phyloP scores from a whole-genome alignment of 1,140 invertebrate genomes.

The Calephelis virginiensis region DNA sequence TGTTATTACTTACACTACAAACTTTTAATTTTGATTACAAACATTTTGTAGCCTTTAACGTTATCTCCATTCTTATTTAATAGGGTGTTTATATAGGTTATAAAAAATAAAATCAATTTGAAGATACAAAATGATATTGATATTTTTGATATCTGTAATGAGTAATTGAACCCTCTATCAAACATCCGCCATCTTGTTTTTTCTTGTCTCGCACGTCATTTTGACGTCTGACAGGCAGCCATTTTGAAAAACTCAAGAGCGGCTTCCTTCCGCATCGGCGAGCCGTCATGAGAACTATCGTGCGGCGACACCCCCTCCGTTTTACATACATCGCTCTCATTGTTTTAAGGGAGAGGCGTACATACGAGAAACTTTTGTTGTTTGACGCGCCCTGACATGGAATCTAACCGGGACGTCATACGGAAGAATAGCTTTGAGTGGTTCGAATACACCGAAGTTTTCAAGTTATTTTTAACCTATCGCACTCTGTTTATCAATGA shows the following conservation, averaged over 20 bases:
- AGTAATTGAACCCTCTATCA: constrained; percentile 1
- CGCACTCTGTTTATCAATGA: constrained; percentile 15
- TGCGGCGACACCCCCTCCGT: constrained; percentile 66
- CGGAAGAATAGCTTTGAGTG: constrained; percentile 33
- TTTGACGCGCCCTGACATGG: constrained; percentile 53
- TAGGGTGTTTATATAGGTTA: no score
- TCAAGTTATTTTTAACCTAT: constrained; percentile 23
- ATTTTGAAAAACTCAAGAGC: constrained; percentile 74
- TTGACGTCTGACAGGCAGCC: constrained; percentile 70
- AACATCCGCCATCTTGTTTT: constrained; percentile 60
- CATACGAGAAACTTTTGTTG: constrained; percentile 70
- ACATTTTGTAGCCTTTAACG: no score
- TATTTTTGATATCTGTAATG: background rate
- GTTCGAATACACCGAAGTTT: constrained; percentile 31
- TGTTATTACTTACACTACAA: no score
- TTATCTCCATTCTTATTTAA: no score
- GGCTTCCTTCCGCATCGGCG: constrained; percentile 74
- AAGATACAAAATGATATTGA: no score
- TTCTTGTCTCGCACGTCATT: constrained; percentile 58
- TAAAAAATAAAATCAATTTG: no score
- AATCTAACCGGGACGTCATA: constrained; percentile 45
- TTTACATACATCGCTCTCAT: constrained; percentile 75
- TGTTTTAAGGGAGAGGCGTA: constrained; percentile 67
- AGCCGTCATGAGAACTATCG: constrained; percentile 71
- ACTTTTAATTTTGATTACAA: no score